Percentiles rank a stretch among this genome's conserved stretches.
Evolutionary conservation across 1,140 invertebrate genomes (phyloP).

Genomic region (Cataglyphis hispanica): DNA sequence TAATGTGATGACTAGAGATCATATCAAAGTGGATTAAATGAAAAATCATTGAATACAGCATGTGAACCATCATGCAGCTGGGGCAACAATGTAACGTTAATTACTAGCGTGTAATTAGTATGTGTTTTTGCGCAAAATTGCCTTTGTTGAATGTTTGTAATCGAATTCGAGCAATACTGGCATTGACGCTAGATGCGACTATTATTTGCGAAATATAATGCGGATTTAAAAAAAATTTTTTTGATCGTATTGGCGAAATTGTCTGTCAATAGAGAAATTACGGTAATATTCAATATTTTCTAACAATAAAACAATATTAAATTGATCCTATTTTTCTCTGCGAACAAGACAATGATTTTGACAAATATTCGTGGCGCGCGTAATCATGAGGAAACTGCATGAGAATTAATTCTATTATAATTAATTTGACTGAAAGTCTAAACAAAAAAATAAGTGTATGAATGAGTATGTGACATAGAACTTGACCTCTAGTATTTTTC

Average conservation of each 20-base stretch:
- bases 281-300: neutral
- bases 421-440: neutral
- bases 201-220: neutral
- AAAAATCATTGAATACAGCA: neutral
- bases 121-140: neutral
- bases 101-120: slow-evolving; percentile 15
- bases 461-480: neutral
- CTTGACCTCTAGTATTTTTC: neutral
- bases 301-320: neutral
- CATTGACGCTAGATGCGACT: neutral
- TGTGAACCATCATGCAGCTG: neutral
- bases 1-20: slow-evolving; percentile 2
- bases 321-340: slow-evolving; percentile 2
- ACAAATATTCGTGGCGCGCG: neutral
- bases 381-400: neutral
- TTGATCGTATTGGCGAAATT: neutral
- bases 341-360: slow-evolving; percentile 10
- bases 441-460: too few species aligned
- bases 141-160: neutral
- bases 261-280: slow-evolving; percentile 26
- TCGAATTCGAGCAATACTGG: neutral
- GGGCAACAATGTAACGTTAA: neutral
- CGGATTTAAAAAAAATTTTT: slow-evolving; percentile 6
- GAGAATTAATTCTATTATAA: slow-evolving; percentile 2
- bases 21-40: neutral